These are phyloP conservation scores for Rhabdophis nuchalis DNA, from an alignment of 2,797 vertebrate species.

Conservation along the genomic window DNA sequence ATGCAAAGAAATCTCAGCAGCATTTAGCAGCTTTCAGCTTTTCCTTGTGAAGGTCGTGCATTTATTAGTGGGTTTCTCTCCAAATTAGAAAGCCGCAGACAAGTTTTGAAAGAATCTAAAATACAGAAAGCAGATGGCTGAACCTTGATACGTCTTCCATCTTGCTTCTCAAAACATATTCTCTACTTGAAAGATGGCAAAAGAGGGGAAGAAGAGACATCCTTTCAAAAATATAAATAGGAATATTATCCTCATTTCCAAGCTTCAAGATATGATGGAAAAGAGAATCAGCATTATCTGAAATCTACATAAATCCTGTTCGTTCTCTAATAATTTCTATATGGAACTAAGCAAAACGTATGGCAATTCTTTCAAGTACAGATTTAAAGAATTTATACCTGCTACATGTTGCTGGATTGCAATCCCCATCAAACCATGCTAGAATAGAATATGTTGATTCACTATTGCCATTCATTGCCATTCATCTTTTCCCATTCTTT, in stretches of 20 bases:
- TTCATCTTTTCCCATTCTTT: background rate
- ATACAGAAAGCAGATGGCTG: conserved; percentile 14
- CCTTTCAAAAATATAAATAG: background rate
- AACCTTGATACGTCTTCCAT: background rate
- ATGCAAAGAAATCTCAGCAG: background rate
- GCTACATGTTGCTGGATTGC: background rate
- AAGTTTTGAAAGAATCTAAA: background rate
- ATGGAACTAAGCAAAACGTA: background rate
- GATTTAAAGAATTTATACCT: background rate
- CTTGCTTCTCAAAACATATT: background rate
- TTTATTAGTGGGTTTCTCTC: background rate
- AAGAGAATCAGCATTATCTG: background rate
- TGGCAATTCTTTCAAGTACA: background rate
- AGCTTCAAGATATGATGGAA: background rate
- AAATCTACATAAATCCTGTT: background rate
- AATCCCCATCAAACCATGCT: background rate
- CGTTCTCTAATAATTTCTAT: background rate
- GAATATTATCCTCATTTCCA: background rate
- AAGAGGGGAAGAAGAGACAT: background rate
- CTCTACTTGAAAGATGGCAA: background rate
- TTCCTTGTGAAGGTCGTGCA: conserved; percentile 1
- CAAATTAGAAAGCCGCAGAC: conserved; percentile 6
- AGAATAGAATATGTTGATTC: background rate
- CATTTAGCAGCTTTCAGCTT: background rate
- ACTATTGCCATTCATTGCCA: background rate